phyloP scores from a whole-genome alignment of 2,888 invertebrate genomes.

The Hemaris fuciformis region DNA sequence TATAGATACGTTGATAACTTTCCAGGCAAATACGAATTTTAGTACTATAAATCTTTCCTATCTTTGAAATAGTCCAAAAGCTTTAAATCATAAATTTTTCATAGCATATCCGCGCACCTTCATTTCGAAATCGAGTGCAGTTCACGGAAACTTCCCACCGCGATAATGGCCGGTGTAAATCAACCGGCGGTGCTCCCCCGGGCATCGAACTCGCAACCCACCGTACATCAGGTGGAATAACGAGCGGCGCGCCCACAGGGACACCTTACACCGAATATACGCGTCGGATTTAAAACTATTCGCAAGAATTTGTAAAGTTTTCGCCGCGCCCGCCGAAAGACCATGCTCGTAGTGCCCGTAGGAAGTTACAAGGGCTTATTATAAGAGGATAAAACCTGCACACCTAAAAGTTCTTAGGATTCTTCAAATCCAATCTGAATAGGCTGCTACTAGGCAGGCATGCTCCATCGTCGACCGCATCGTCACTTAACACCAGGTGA shows the following conservation, averaged over 20 bases:
- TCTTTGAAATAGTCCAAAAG: not conserved
- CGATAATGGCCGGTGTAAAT: not conserved
- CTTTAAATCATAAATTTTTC: not conserved
- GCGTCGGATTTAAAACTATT: not conserved
- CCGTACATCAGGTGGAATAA: constrained; percentile 14
- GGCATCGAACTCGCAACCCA: constrained; percentile 10
- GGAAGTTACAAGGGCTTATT: too few species aligned
- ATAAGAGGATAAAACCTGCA: too few species aligned
- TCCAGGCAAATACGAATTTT: too few species aligned
- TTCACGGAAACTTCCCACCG: not conserved
- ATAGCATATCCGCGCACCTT: not conserved
- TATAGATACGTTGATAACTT: too few species aligned
- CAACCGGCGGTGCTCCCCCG: not conserved
- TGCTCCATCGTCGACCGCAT: too few species aligned
- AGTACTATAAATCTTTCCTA: too few species aligned
- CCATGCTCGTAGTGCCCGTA: too few species aligned
- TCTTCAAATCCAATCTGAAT: too few species aligned
- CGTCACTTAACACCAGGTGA: too few species aligned
- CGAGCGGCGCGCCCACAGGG: constrained; percentile 1
- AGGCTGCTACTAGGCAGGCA: too few species aligned
- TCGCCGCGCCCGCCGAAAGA: too few species aligned
- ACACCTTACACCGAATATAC: not conserved
- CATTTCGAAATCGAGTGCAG: not conserved
- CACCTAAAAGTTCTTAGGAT: too few species aligned
- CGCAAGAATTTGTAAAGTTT: not conserved